Base-by-base conservation (phyloP, 2,113 vertebrate species). In the Arvicanthis niloticus region DNA sequence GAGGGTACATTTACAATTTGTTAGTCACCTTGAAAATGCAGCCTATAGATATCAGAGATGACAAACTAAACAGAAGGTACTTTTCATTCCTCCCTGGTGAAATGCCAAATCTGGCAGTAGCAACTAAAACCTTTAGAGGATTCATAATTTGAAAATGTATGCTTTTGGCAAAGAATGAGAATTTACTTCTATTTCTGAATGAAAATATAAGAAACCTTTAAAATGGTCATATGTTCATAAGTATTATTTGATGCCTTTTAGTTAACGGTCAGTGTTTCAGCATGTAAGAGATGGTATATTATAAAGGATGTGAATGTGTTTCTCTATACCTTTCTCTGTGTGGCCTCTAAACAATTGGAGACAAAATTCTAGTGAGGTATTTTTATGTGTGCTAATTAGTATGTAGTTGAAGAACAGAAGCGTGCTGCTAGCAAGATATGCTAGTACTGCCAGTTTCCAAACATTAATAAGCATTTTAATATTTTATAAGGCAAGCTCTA, bases 381-480 rank as follows among this genome's bases (percentile, higher is more conserved):
- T 97, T 97, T 96, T 96, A 82, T 93, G 67, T 90, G 34, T 62
- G 40, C 42, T 98, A 98, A 98, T 98, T 98, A 97, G 96, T 97
- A 97, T 97, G 96, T 94, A 51, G 73, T 76, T 80, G 90, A 95
- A 91, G 56, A 95, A 94, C 29, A 96, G 80, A 56, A 21, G 5
- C 78, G 45, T 95, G 81, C 88, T 94, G 65, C 93, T 76, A 94
- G 75, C 76, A 94, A 76, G 94, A 92, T 93, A 94, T 96, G 97
- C 95, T 76, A 88, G 72, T 84, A 95, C 67, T 96, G 40, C 70
- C 77, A 91, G 88, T 97, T 98, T 96, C 68, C 62, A 97, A 94
- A 97, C 75, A 91, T 97, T 97, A 97, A 95, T 96, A 98, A 98
- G 73, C 62, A 96, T 94, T 97, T 98, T 89, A 98, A 96, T 97